These are phyloP conservation scores for Vireo griseus DNA, from an alignment of 2,797 vertebrate species.

Conservation along the genomic window DNA sequence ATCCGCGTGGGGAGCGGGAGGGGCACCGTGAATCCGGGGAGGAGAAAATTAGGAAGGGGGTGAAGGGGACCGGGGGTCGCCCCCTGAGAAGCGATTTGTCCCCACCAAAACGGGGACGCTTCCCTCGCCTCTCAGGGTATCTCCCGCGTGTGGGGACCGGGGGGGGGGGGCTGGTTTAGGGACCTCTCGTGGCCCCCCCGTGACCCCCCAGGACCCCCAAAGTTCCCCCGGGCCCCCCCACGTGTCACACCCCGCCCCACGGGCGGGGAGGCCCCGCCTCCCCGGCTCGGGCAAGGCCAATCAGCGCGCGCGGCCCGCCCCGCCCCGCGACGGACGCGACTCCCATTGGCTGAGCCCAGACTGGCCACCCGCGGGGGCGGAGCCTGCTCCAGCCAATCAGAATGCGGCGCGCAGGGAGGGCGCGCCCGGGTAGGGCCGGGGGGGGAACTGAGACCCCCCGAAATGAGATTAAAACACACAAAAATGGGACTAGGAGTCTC, in stretches of 20 bases:
- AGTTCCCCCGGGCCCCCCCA: neutral
- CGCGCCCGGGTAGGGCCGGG: neutral
- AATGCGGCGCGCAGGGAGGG: neutral
- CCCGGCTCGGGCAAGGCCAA: rapidly evolving
- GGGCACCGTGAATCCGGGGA: too few species aligned
- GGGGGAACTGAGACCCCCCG: neutral
- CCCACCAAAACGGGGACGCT: too few species aligned
- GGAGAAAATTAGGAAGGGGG: too few species aligned
- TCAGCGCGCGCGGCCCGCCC: neutral
- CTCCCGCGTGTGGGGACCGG: neutral
- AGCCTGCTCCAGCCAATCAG: neutral
- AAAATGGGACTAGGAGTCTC: rapidly evolving
- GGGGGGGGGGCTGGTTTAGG: too few species aligned
- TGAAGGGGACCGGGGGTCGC: too few species aligned
- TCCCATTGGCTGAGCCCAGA: neutral
- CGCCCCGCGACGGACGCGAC: neutral
- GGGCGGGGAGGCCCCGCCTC: neutral
- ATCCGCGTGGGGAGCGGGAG: neutral
- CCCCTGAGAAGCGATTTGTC: neutral
- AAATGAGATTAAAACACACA: neutral
- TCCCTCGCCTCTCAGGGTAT: too few species aligned
- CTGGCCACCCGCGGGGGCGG: neutral
- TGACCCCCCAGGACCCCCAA: neutral
- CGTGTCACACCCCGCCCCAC: neutral
- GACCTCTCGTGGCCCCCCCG: neutral